Evolutionary conservation across 2,888 invertebrate species (phyloP).

Genomic region (Drosophila nigritarsus): DNA sequence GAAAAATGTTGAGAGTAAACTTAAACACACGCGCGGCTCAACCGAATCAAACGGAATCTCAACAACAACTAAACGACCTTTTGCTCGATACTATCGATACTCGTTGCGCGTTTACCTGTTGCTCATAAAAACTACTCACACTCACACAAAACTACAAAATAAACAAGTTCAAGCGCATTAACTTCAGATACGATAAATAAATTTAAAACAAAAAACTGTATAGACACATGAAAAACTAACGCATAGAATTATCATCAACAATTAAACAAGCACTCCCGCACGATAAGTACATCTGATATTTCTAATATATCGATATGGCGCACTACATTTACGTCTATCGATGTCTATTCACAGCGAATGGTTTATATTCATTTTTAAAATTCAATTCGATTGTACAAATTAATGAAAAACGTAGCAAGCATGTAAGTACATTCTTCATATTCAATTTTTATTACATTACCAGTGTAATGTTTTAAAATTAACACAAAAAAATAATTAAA

Average conservation of each 20-base stretch:
- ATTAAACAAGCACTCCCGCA: slow-evolving; percentile 37
- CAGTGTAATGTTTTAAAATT: slow-evolving; percentile 12
- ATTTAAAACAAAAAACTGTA: neutral
- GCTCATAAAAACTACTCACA: slow-evolving; percentile 28
- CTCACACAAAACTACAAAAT: slow-evolving; percentile 6
- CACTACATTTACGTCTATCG: slow-evolving; percentile 6
- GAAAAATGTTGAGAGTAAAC: slow-evolving; percentile 25
- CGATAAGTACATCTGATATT: slow-evolving; percentile 10
- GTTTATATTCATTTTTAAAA: neutral
- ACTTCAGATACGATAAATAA: neutral
- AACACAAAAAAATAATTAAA: slow-evolving; percentile 12
- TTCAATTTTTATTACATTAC: slow-evolving; percentile 16
- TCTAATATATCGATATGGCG: slow-evolving; percentile 23
- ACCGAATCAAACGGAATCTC: slow-evolving; percentile 62
- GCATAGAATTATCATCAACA: slow-evolving; percentile 2
- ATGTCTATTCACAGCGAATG: slow-evolving; percentile 7
- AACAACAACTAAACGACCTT: slow-evolving; percentile 61
- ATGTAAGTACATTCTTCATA: neutral
- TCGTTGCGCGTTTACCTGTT: slow-evolving; percentile 47
- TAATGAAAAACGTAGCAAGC: slow-evolving; percentile 25
- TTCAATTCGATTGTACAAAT: neutral
- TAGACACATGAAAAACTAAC: neutral
- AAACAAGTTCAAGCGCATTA: neutral
- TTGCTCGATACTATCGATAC: slow-evolving; percentile 41
- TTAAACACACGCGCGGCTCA: slow-evolving; percentile 32